These are phyloP conservation scores for Micromussa lordhowensis DNA, from an alignment of 92 coral and sea anemone species.

Conservation along the genomic window DNA sequence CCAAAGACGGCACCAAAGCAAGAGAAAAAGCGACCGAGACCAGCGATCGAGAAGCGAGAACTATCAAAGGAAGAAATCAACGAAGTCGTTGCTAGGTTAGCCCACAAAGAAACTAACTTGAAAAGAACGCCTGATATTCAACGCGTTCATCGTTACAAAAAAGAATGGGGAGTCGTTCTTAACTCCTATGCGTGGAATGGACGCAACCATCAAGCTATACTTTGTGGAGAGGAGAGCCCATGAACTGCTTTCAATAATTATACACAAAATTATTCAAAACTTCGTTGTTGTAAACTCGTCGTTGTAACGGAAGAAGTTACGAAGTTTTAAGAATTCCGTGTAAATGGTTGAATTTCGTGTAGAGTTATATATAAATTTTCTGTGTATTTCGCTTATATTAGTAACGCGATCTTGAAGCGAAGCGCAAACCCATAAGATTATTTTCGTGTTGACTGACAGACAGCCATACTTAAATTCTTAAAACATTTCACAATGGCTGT, in stretches of 20 bases:
- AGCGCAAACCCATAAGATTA: background rate
- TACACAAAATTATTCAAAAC: background rate
- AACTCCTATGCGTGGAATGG: slow-evolving; percentile 99
- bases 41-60: slow-evolving; percentile 68
- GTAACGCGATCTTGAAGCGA: background rate
- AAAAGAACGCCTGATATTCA: slow-evolving; percentile 82
- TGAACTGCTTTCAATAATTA: slow-evolving; percentile 8
- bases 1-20: slow-evolving; percentile 63
- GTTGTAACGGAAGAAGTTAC: background rate
- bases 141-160: slow-evolving; percentile 75
- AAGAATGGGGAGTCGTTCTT: slow-evolving; percentile 86
- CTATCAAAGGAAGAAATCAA: slow-evolving; percentile 71
- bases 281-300: background rate
- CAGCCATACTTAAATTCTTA: background rate
- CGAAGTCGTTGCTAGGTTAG: slow-evolving; percentile 83
- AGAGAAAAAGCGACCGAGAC: slow-evolving; percentile 61
- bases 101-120: slow-evolving; percentile 80
- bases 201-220: slow-evolving; percentile 90
- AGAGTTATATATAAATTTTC: background rate
- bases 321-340: background rate
- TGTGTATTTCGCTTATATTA: background rate
- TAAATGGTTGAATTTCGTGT: background rate
- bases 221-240: slow-evolving; percentile 97
- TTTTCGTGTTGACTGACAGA: background rate
- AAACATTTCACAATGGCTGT: background rate